Base-by-base conservation (phyloP, 2,113 vertebrate species). In the Candoia aspera region DNA sequence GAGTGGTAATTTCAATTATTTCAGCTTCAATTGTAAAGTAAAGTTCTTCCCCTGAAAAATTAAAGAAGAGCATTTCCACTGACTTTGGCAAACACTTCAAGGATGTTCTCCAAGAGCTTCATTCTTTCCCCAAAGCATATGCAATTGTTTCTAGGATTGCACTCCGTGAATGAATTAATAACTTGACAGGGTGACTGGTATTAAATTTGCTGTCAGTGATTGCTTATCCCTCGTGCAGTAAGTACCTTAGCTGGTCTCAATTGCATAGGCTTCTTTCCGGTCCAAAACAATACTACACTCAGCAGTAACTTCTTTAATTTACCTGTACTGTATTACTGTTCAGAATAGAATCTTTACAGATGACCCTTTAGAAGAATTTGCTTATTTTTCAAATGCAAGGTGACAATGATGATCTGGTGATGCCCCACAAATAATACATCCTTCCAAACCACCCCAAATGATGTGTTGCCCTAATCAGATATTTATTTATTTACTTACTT, bases 51-150 rank as follows among this genome's bases (percentile, higher is more conserved):
- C 89, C 33, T 57, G 6, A 46, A 29, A 42, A 73, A 53, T 17
- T 46, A 57, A 83, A 90, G 12, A 90, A 90, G 12, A 90, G 57
- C 55, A 42, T 37, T 84, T 26, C 37, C 37, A 49, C n/a, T 86
- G 57, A 49, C 3, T 49, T 24, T 49, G 59, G 79, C 37, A 62
- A n/a, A 33, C 54, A 84, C 84, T 86, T 59, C 33, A 62, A n/a
- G 58, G 42, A 85, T 91, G 37, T 86, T 91, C 83, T 91, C 58
- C 55, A 37, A 29, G 49, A 83, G 90, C 83, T 49, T 85, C 90
- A 84, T 84, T 59, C 89, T 57, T 84, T 58, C 23, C 59, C 55
- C 57, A 90, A 85, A 49, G 58, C 57, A 86, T 24, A 58, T 62
- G 12, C 42, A 62, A 53, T 86, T 85, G 57, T 84, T 84, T 53